phyloP scores from a whole-genome alignment of 2,888 invertebrate species.

The Magallana nippona region DNA sequence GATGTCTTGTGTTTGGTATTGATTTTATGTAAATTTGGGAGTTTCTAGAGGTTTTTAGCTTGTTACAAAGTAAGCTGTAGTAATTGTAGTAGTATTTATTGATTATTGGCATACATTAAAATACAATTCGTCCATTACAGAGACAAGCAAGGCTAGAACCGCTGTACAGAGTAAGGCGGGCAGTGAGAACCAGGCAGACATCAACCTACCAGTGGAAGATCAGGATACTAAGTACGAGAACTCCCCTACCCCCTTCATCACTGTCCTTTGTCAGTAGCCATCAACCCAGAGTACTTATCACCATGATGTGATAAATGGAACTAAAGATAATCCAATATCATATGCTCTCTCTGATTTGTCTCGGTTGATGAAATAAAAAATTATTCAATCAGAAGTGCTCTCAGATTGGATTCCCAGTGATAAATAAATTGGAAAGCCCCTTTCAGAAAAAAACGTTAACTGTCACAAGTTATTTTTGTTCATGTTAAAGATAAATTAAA shows the following conservation, averaged over 20 bases:
- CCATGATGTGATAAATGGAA: constrained; percentile 5
- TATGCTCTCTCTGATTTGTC: too few species aligned
- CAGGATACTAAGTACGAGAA: background rate
- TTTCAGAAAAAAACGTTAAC: too few species aligned
- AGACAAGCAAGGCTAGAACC: background rate
- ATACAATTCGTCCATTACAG: constrained; percentile 24
- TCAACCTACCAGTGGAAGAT: background rate
- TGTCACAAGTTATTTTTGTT: too few species aligned
- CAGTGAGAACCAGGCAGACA: background rate
- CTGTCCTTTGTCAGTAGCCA: too few species aligned
- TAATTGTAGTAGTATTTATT: constrained; percentile 10
- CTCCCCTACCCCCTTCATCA: background rate
- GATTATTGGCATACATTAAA: constrained; percentile 5
- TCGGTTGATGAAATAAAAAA: too few species aligned
- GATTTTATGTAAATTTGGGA: constrained; percentile 23
- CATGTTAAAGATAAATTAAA: too few species aligned
- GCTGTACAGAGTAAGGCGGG: background rate
- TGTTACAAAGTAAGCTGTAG: constrained; percentile 10
- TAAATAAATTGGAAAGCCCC: too few species aligned
- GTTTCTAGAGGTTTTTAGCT: background rate
- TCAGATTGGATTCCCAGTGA: too few species aligned
- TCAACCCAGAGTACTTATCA: background rate
- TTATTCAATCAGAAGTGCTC: too few species aligned
- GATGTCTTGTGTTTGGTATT: background rate
- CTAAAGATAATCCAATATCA: background rate